Evolutionary conservation across 37 sponge, comb jelly and placozoan species (phyloP).

Genomic region (Oopsacas minuta): DNA sequence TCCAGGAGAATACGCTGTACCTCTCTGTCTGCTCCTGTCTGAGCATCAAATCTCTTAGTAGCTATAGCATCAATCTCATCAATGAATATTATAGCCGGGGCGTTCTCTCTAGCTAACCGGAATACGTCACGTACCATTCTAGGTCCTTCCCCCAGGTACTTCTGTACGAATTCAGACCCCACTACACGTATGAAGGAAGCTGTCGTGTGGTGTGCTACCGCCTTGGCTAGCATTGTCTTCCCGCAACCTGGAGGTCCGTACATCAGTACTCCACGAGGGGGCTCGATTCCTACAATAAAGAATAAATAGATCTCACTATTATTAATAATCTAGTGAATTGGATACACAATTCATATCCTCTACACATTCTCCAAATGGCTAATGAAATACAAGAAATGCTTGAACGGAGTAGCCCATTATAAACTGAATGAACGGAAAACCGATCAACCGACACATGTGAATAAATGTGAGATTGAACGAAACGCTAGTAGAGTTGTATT

Average conservation of each 20-base stretch:
- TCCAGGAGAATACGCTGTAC: conserved; percentile 94
- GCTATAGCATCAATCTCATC: conserved; percentile 99
- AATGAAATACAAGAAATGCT: no score
- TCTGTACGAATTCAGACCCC: conserved; percentile 97
- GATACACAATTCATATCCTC: no score
- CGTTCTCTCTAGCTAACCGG: conserved; percentile 91
- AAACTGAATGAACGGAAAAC: no score
- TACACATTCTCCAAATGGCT: no score
- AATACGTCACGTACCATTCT: conserved; percentile 97
- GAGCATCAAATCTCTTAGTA: conserved; percentile 95
- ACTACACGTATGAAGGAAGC: conserved; percentile 92
- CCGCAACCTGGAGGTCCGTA: conserved; percentile 98
- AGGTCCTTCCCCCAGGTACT: conserved; percentile 94
- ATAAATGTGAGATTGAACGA: no score
- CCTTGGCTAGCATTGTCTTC: conserved; percentile 97
- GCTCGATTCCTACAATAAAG: conserved; percentile 67
- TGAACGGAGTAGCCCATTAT: no score
- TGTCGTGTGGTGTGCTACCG: conserved; percentile 20
- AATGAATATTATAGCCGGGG: conserved; percentile 94
- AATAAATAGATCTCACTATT: no score
- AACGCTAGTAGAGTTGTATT: no score
- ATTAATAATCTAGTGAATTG: no score
- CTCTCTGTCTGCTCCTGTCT: conserved; percentile 97
- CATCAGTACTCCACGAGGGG: conserved; percentile 96
- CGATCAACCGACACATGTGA: no score